Evolutionary conservation across 2,797 vertebrate species (phyloP).

Genomic region (Enteromius argenteus): DNA sequence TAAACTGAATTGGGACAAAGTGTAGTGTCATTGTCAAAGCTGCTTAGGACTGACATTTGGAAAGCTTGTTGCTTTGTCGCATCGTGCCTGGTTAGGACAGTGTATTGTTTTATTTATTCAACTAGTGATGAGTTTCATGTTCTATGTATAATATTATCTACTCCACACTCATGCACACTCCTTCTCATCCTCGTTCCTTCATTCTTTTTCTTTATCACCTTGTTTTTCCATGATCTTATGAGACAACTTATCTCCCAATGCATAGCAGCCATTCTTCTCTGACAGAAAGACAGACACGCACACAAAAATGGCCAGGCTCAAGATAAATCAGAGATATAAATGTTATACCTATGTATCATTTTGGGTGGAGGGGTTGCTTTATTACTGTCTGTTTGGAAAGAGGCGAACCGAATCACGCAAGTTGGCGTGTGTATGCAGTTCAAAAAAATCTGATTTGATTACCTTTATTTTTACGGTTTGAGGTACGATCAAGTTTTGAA

Average conservation of each 20-base stretch:
- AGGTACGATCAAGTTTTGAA: constrained; percentile 44
- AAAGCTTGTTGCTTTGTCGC: constrained; percentile 3
- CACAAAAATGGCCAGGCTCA: constrained; percentile 44
- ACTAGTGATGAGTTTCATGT: constrained; percentile 54
- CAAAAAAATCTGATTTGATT: constrained; percentile 69
- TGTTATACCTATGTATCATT: constrained; percentile 53
- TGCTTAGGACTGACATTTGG: neutral
- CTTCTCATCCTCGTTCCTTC: constrained; percentile 52
- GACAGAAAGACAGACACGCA: constrained; percentile 57
- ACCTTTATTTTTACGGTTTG: constrained; percentile 31
- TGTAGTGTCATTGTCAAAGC: neutral
- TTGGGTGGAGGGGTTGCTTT: constrained; percentile 49
- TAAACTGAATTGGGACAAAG: neutral
- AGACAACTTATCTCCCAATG: constrained; percentile 59
- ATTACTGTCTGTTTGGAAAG: constrained; percentile 51
- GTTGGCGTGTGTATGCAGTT: constrained; percentile 23
- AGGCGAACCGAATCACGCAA: constrained; percentile 25
- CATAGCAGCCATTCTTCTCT: constrained; percentile 56
- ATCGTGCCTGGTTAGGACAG: constrained; percentile 23
- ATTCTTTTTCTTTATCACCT: constrained; percentile 30
- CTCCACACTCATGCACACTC: constrained; percentile 58
- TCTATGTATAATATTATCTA: constrained; percentile 53
- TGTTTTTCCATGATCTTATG: constrained; percentile 52
- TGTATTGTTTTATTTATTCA: constrained; percentile 63
- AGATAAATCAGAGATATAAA: constrained; percentile 59